Conservation (phyloP, 2,113 vertebrate species). For the Papio anubis region DNA sequence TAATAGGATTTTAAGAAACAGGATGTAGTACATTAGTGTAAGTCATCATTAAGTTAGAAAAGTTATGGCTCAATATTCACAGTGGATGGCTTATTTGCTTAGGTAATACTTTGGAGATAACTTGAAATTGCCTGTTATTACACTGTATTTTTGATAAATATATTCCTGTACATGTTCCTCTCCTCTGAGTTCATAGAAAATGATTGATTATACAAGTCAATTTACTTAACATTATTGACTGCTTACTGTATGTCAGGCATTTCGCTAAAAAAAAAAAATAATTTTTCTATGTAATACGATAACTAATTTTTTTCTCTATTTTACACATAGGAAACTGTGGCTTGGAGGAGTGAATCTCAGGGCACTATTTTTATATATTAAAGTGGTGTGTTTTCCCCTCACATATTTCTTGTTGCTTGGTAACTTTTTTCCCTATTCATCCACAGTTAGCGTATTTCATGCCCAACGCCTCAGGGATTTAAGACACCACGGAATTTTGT, state of each 20-base stretch:
- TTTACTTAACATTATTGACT: neutral
- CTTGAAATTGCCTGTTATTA: neutral
- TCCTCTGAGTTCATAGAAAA: neutral
- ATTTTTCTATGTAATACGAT: neutral
- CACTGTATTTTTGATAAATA: neutral
- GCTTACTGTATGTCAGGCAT: neutral
- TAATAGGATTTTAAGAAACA: neutral
- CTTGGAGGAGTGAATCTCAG: neutral
- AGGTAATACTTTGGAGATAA: neutral
- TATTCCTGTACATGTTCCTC: neutral
- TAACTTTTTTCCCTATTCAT: neutral
- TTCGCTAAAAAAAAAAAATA: neutral
- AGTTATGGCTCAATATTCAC: neutral
- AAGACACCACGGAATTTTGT: neutral
- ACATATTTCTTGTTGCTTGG: neutral
- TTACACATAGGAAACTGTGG: neutral
- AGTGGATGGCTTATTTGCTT: neutral
- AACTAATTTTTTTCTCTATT: neutral
- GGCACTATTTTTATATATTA: neutral
- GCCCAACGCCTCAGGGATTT: neutral
- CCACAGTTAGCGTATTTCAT: neutral
- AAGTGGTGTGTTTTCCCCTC: neutral
- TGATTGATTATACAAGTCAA: neutral
- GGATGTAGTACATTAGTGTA: neutral
- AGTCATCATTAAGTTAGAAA: neutral